These are phyloP conservation scores for Malurus melanocephalus DNA, from an alignment of 2,113 vertebrate genomes.

Conservation along the genomic window DNA sequence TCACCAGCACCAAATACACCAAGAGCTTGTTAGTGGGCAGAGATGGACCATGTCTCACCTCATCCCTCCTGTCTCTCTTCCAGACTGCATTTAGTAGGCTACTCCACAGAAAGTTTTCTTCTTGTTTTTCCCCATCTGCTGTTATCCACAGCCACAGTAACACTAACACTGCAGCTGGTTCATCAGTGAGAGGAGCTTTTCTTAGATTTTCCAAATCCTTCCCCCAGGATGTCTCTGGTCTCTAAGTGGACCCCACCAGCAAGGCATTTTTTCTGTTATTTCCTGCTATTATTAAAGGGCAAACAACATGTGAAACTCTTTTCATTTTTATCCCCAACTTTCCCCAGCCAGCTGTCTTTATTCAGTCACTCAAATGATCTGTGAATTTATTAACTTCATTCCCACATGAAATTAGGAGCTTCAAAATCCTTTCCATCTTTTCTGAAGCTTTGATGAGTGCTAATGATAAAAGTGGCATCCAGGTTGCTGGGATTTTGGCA, in stretches of 20 bases:
- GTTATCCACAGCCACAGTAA: background rate
- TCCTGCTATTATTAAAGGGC: background rate
- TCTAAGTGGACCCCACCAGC: background rate
- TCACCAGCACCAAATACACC: background rate
- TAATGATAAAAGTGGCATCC: background rate
- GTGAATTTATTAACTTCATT: background rate
- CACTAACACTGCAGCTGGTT: accelerated
- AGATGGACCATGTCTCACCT: background rate
- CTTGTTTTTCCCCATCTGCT: background rate
- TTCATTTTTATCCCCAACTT: background rate
- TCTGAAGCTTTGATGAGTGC: background rate
- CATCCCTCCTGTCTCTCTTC: background rate
- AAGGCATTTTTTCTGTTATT: background rate
- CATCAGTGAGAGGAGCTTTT: background rate
- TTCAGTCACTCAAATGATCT: background rate
- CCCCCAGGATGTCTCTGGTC: background rate
- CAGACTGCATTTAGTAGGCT: background rate
- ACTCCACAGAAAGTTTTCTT: background rate
- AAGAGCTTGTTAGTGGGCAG: background rate
- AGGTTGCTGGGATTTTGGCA: background rate
- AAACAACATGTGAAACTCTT: background rate
- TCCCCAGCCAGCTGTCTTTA: background rate
- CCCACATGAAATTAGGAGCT: background rate
- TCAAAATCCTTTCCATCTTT: background rate
- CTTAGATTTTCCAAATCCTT: background rate